phyloP scores from a whole-genome alignment of 2,888 invertebrate genomes.

The Pollenia labialis region DNA sequence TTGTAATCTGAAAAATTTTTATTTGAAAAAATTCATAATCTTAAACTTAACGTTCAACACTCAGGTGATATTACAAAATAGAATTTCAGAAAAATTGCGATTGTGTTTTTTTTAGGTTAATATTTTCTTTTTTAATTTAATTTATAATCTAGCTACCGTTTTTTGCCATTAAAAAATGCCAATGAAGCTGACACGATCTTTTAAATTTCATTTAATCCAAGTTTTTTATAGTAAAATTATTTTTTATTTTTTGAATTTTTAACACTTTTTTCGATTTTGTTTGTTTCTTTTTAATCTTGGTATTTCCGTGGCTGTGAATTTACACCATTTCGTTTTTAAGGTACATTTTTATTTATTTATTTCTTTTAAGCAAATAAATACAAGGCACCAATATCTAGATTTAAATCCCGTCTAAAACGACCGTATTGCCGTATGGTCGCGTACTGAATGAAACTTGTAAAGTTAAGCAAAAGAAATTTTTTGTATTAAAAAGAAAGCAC shows the following conservation, averaged over 20 bases:
- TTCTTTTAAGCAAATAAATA: conserved; percentile 45
- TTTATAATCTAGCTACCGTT: conserved; percentile 48
- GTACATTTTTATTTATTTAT: conserved; percentile 30
- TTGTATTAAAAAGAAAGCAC: conserved; percentile 80
- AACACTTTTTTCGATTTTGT: conserved; percentile 6
- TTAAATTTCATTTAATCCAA: conserved; percentile 46
- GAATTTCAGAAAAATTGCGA: conserved; percentile 20
- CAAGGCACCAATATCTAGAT: conserved; percentile 16
- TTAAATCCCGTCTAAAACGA: conserved; percentile 76
- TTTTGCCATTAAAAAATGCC: conserved; percentile 7
- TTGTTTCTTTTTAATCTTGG: conserved; percentile 39
- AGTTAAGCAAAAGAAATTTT: conserved; percentile 81
- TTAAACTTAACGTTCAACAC: not conserved
- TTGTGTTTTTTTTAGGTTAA: conserved; percentile 25
- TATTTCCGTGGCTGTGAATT: conserved; percentile 43
- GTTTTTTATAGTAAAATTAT: conserved; percentile 27
- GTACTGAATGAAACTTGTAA: conserved; percentile 81
- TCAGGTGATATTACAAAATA: not conserved
- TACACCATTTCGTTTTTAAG: conserved; percentile 49
- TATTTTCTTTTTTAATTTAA: conserved; percentile 45
- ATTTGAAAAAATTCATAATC: conserved; percentile 44
- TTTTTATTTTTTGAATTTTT: conserved; percentile 32
- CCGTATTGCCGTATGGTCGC: conserved; percentile 79
- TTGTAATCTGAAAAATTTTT: not conserved
- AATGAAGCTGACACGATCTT: conserved; percentile 1